phyloP scores from a whole-genome alignment of 2,797 vertebrate genomes.

The Otolemur crassicaudatus region DNA sequence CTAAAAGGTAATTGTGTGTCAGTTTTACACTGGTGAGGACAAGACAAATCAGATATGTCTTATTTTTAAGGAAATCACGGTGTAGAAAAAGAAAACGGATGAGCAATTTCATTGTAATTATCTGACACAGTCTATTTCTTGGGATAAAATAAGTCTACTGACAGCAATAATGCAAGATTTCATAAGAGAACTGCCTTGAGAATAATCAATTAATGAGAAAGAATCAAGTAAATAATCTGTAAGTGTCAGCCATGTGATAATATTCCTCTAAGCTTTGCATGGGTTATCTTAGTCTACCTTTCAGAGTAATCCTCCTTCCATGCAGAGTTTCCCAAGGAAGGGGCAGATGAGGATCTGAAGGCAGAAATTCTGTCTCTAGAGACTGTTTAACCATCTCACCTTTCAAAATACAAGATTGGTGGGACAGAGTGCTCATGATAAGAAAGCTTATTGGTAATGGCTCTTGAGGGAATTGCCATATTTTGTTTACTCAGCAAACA shows the following conservation, averaged over 20 bases:
- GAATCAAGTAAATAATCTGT: neutral
- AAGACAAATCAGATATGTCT: neutral
- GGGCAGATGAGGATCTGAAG: neutral
- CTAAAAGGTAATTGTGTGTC: neutral
- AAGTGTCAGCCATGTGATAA: neutral
- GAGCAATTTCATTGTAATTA: neutral
- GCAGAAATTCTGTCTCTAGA: neutral
- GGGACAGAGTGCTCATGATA: neutral
- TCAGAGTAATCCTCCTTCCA: neutral
- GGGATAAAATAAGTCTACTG: neutral
- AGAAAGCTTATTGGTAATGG: neutral
- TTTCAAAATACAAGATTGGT: neutral
- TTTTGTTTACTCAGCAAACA: neutral
- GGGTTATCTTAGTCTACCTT: neutral
- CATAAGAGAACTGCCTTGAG: neutral
- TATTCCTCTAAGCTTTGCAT: neutral
- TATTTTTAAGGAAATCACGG: neutral
- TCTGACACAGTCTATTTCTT: neutral
- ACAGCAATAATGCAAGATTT: neutral
- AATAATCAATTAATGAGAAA: neutral
- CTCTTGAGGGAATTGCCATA: neutral
- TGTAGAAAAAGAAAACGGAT: neutral
- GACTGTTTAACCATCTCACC: neutral
- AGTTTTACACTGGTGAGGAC: neutral
- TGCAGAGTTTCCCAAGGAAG: neutral